Evolutionary conservation across 2,888 invertebrate species (phyloP).

Genomic region (Mythimna vitellina): DNA sequence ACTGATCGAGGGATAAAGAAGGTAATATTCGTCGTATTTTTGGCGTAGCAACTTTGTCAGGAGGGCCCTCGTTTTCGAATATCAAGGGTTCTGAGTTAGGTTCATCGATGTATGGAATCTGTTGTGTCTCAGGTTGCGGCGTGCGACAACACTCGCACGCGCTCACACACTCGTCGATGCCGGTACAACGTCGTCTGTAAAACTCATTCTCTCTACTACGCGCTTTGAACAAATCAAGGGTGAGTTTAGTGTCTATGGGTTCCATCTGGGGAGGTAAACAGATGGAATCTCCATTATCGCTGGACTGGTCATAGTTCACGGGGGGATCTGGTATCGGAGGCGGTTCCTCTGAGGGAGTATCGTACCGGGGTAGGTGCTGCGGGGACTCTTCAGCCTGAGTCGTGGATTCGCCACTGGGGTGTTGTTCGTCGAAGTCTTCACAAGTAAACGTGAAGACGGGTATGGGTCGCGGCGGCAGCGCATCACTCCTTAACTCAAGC

Average conservation of each 20-base stretch:
- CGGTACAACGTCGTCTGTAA: conserved; percentile 81
- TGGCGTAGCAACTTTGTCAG: conserved; percentile 79
- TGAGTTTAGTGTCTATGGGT: conserved; percentile 83
- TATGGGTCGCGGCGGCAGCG: conserved; percentile 74
- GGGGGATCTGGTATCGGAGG: conserved; percentile 79
- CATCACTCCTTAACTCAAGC: conserved; percentile 73
- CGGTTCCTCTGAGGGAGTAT: conserved; percentile 68
- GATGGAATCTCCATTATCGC: conserved; percentile 79
- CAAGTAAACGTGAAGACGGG: conserved; percentile 87
- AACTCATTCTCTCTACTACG: conserved; percentile 71
- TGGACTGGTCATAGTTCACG: conserved; percentile 75
- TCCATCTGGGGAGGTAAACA: conserved; percentile 84
- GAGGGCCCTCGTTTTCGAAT: conserved; percentile 81
- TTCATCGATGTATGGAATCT: conserved; percentile 87
- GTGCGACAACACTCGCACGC: conserved; percentile 87
- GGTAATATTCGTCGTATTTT: conserved; percentile 86
- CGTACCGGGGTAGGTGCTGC: conserved; percentile 19
- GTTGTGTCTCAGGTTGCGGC: conserved; percentile 84
- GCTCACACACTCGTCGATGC: conserved; percentile 83
- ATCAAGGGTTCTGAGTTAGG: conserved; percentile 86
- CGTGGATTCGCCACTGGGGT: conserved; percentile 65
- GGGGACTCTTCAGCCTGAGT: conserved; percentile 70
- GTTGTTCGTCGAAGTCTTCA: conserved; percentile 83
- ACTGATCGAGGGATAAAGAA: conserved; percentile 82
- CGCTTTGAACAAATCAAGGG: conserved; percentile 80